Evolutionary conservation across 53 echinoderm and acorn worm species (phyloP), one percentile per base, ranked within the genome.

Genomic region (Paelopatides confundens): DNA sequence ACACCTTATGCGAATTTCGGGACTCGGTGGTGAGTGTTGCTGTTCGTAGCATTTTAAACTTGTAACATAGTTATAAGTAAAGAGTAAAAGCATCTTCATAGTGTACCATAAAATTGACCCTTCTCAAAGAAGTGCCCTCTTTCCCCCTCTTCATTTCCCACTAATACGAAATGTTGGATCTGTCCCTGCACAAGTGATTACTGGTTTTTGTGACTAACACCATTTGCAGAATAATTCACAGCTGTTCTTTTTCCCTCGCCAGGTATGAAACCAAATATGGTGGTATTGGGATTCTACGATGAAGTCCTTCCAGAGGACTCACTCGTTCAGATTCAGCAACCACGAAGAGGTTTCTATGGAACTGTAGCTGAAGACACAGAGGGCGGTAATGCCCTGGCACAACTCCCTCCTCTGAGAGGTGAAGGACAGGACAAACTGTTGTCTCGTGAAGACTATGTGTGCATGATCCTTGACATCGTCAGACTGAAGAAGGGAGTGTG

Each of bases 241-340:
- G 71, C 34, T 29, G 8, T 32, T 1, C 36, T 9, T 53, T 86
- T 65, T 23, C 8, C 21, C 49, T 40, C 28, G 30, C 28, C 47
- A 96, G 96, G 97, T 39, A 97, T 97, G 97, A 97, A 97, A 67
- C 95, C 95, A 5, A 97, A 97, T 68, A 97, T 95, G 63, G 89
- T 90, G 1, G 86, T 97, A 13, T 76, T 97, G 58, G 97, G 97
- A 31, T 97, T 97, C 91, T 94, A 97, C 47, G 97, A 97, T 67
- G 88, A 88, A 46, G 43, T 65, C 15, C 62, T 76, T 12, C 92
- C 95, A 2, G 76, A 69, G 35, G 93, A 97, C 58, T 70, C 90
- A 17, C 88, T 97, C 15, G 0, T 34, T 37, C 87, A 92, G 62
- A 66, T 85, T 46, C 49, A 48, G n/a, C 71, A 39, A 27, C 38